Base-by-base conservation (phyloP, 2,113 vertebrate genomes). In the Atractosteus spatula region DNA sequence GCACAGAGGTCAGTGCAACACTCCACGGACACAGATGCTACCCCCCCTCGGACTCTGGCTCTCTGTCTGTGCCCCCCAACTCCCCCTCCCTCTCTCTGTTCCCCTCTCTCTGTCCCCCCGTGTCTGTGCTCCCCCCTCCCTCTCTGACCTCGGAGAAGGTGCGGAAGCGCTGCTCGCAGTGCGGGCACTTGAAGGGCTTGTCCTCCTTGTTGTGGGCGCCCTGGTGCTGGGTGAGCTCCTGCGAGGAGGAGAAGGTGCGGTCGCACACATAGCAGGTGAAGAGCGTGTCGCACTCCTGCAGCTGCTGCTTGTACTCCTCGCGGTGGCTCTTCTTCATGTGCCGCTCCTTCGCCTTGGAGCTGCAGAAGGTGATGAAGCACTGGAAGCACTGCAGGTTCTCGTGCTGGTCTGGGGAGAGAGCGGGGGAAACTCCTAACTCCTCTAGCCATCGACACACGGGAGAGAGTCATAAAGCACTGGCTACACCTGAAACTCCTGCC, bases 361-460 rank as follows among this genome's bases (percentile, higher is more conserved):
- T 92, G 76, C 91, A 93, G 83, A 93, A 93, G 0, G 92, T 93
- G 77, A 93, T 93, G 77, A 93, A 93, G 76, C 92, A 93, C 78
- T 93, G 92, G 73, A 91, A 92, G 85, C 92, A 93, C 81, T 93
- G 92, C 74, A 93, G 67, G 55, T 90, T 93, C 71, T 93, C 90
- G 82, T 92, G 92, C 82, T 92, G 92, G 72, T 92, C 92, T 93
- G 72, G 7, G 76, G 66, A 75, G 29, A 43, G 57, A 68, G 71
- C 3, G 11, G 64, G 8, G 47, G 2, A 2, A 7, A 51, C 8
- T 51, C 47, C 8, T 51, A 10, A 7, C 8, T 51, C 5, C 8
- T 51, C 8, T 2, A 51, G 8, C 47, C 47, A 51, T 51, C 8
- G 47, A 51, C 5, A 51, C 5, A 5, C 8, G 47, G 47, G 47